Evolutionary conservation across 2,888 invertebrate species (phyloP), one percentile per base, ranked within the genome.

Genomic region (Lapara coniferarum): DNA sequence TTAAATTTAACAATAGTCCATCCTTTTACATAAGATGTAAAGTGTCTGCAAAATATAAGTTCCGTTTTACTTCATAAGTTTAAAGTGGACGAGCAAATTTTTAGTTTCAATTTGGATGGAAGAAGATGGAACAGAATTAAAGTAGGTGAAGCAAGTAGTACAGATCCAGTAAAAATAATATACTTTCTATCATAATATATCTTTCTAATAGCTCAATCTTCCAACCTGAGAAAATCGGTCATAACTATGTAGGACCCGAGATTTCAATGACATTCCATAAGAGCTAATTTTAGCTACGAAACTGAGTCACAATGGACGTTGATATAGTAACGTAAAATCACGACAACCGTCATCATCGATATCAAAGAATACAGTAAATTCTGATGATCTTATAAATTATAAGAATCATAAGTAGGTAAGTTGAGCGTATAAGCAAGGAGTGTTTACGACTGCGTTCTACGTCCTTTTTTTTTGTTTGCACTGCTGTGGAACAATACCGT

Each of bases 381-480:
- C 8, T 16, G 12, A 49, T 46, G n/a, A 63, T 63, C n/a, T n/a
- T n/a, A n/a, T 63, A 63, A 63, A 30, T 66, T 30, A 66, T 14
- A 37, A 14, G 10, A 37, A 37, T 37, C n/a, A 44, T 37, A 66
- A 66, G 52, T 66, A 66, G 51, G n/a, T 12, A 52, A 52, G 49
- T 67, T 49, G 8, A 46, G 19, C 10, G 67, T 25, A 57, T 56
- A 63, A 63, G 46, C 14, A 46, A 44, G n/a, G 63, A 63, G 49
- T 63, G 63, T 63, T 63, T 63, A 63, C 19, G 63, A 63, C 52
- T 66, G n/a, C 55, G 55, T 10, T 55, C 10, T 13, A 14, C 53
- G 67, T 56, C 44, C 37, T 67, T 66, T 66, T 66, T 66, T 55
- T 56, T 56, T 67, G 44, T 56, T 67, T 67, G 67, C 46, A 55